Evolutionary conservation across 2,797 vertebrate genomes (phyloP).

Genomic region (Valencia hispanica): DNA sequence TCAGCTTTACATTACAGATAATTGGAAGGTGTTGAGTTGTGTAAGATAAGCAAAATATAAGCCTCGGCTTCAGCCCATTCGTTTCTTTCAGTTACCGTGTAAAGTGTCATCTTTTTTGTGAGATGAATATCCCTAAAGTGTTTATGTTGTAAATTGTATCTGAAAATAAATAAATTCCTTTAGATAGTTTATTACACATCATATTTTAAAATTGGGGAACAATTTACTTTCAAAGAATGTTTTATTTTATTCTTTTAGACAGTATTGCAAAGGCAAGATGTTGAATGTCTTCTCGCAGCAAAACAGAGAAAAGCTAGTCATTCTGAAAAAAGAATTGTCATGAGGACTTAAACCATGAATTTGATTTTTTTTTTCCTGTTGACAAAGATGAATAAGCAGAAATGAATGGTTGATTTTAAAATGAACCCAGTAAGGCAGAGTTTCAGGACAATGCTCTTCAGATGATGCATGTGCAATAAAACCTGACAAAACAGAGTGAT

Average conservation of each 20-base stretch:
- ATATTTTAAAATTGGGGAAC: neutral
- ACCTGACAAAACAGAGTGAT: conserved; percentile 22
- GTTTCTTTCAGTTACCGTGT: too few relatives aligned
- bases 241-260: neutral
- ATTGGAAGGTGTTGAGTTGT: too few relatives aligned
- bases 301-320: neutral
- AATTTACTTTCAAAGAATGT: neutral
- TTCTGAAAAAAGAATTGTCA: neutral
- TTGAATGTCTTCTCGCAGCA: neutral
- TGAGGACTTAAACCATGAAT: neutral
- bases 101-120: too few relatives aligned
- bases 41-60: too few relatives aligned
- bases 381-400: neutral
- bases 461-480: conserved; percentile 7
- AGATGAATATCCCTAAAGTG: too few relatives aligned
- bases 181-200: neutral
- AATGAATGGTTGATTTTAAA: neutral
- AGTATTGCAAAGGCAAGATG: neutral
- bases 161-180: too few relatives aligned
- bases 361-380: neutral
- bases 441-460: neutral
- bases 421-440: neutral
- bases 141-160: too few relatives aligned
- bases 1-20: too few relatives aligned
- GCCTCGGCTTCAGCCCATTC: too few relatives aligned